Base-by-base conservation (phyloP, 2,113 vertebrate species). In the Actenoides lindsayi region DNA sequence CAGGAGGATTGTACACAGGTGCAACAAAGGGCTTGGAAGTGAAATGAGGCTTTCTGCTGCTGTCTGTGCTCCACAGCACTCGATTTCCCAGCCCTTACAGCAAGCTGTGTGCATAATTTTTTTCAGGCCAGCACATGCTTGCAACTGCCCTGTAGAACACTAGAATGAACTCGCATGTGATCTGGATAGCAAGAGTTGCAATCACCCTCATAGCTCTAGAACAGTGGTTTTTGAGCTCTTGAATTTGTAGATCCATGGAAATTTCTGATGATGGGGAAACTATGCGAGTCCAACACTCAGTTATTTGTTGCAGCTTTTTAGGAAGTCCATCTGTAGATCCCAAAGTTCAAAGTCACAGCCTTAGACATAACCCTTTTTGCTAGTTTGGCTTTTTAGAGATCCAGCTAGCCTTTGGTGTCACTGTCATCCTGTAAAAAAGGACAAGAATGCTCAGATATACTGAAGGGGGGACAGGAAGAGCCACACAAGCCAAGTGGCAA, bases 311-410 rank as follows among this genome's bases (percentile, higher is more conserved):
- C 25, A 16, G 30, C 16, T 93, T 31, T 85, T 77, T 39, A 48
- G 8, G 41, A 65, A 75, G 31, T 44, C 28, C 57, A 2, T 11
- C 39, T 83, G 57, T 42, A 63, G 76, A 67, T 62, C 5, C 24
- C 0, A 1, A 1, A 39, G n/a, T 81, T 88, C 28, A 78, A 67
- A 88, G 60, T 39, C 10, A 9, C 0, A 2, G 63, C 37, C 11
- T 35, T 71, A 27, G 41, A 53, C 2, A 7, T 46, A 9, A 57
- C 42, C n/a, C 23, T 63, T 75, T 74, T 31, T 54, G 42, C n/a
- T 83, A 16, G 20, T 57, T 75, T 75, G 63, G 54, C 35, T 74
- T 69, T 80, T n/a, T 79, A 25, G 51, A 63, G 48, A 60, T 17
- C 5, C 10, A 31, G 2, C 5, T n/a, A 68, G 31, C 44, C 33